Base-by-base conservation (phyloP, 1,140 invertebrate species). In the Drosophila seguyi region DNA sequence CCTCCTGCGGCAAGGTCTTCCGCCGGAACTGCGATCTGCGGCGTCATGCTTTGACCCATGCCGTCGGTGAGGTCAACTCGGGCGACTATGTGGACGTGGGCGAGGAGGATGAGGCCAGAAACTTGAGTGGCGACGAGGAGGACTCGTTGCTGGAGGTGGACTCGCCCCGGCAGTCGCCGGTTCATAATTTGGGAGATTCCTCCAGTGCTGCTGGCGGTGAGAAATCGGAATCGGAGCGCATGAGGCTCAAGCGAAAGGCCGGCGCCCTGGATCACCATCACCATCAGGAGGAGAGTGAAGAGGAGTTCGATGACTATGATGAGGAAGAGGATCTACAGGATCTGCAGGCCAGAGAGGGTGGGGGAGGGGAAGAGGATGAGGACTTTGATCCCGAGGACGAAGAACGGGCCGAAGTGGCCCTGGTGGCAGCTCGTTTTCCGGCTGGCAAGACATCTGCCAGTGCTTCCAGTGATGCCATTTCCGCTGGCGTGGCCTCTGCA, bases 1-100 rank as follows among this genome's bases (percentile, higher is more conserved):
- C 96, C 60, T 96, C 96, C 0, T 99, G 98, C 85, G 97, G 96
- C 34, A 98, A 98, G 85, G 97, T 97, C 0, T 98, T 97, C 87
- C 94, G 97, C 45, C 94, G 97, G 58, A 97, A 97, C 90, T 98
- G 97, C 92, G 97, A 98, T 91, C 93, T 98, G 8, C 93, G 97
- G 50, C 94, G 97, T 57, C 97, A 98, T 92, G 96, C 96, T 11
- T 91, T 97, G 36, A 98, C 97, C 1, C 97, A 98, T 84, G 96
- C 96, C 1, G 96, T 98, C 0, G 96, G 96, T 1, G 96, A 97
- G 81, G 95, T 97, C 1, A 96, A 96, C 0, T 94, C 96, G 0
- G 84, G 72, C 95, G 95, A 95, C 50, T 95, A 96, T 10, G 94
- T 95, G 55, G 94, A 91, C 77, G 95, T 93, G 18, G 94, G 95